Evolutionary conservation across 2,888 invertebrate genomes (phyloP), one percentile per base, ranked within the genome.

Genomic region (Yponomeuta plumbellus): DNA sequence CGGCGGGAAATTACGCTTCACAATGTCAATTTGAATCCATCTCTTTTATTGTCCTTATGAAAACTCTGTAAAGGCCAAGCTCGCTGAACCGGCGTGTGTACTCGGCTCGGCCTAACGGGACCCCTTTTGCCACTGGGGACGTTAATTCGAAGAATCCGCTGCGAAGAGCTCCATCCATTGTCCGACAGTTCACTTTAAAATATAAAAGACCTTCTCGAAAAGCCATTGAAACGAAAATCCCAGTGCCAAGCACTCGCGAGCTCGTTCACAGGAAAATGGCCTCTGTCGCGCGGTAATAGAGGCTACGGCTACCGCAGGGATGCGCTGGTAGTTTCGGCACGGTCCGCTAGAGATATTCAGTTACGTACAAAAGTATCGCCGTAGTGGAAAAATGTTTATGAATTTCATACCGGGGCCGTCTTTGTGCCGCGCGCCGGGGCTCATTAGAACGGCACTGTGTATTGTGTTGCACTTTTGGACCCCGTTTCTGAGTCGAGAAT

Each of bases 341-440:
- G 62, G 39, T 62, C 26, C 34, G 11, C 17, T 39, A 34, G 26
- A 34, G 26, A 62, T 62, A 34, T 34, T 26, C 34, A 62, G 39
- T 62, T 59, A 59, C 59, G 44, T 59, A 62, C 62, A 62, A 62
- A 62, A 62, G 62, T 62, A 39, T 62, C 62, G 62, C 40, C 40
- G 34, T 62, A 20, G 39, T 62, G 62, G 62, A 62, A 62, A 61
- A 62, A 62, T 62, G 62, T 62, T 62, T 62, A 62, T 62, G 62
- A 62, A 62, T 62, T 62, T 62, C 10, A 39, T 34, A 62, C 20
- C 26, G 17, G 26, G 61, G 17, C 17, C 26, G 34, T 62, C 44
- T 52, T 52, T 52, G 44, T 52, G 44, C 44, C 44, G 44, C 44
- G 34, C 34, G 6, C 44, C 17, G 17, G 44, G 44, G 44, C 44